Conservation (phyloP, 2,888 invertebrate genomes). For the Cosmopolites sordidus region DNA sequence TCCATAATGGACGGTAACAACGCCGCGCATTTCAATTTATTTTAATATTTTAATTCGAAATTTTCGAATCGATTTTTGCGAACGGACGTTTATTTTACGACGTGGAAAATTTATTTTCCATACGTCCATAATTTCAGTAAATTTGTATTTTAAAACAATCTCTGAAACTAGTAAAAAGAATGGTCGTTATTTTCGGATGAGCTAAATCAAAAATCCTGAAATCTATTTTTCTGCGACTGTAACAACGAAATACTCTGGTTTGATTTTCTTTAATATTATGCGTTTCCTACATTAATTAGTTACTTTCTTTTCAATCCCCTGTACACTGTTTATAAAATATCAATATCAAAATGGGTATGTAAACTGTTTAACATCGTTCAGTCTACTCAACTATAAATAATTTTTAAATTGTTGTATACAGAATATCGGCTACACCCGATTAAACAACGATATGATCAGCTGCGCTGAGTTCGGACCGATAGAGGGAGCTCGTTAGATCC, state of each 20-base stretch:
- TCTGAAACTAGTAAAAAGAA: too few relatives aligned
- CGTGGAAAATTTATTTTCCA: too few relatives aligned
- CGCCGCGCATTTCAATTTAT: not conserved
- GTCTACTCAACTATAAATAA: slow-evolving; percentile 17
- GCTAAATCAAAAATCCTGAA: too few relatives aligned
- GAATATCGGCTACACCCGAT: slow-evolving; percentile 19
- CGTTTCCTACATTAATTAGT: too few relatives aligned
- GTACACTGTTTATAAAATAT: not conserved
- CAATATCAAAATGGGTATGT: not conserved
- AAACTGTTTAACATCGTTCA: not conserved
- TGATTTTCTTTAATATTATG: too few relatives aligned
- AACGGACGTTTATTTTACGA: too few relatives aligned
- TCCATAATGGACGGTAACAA: slow-evolving; percentile 1
- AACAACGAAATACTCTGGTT: too few relatives aligned
- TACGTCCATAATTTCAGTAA: too few relatives aligned
- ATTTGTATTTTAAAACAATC: too few relatives aligned
- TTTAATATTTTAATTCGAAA: slow-evolving; percentile 1
- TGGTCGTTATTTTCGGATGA: too few relatives aligned
- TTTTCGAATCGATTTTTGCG: not conserved
- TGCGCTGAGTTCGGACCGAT: slow-evolving; percentile 4
- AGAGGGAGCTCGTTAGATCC: too few relatives aligned
- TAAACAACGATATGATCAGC: slow-evolving; percentile 15
- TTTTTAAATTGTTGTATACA: slow-evolving; percentile 18
- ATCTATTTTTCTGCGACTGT: too few relatives aligned
- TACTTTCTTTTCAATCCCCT: not conserved